These are phyloP conservation scores for Caenorhabditis angaria DNA, from an alignment of 2,888 invertebrate species.

Conservation along the genomic window DNA sequence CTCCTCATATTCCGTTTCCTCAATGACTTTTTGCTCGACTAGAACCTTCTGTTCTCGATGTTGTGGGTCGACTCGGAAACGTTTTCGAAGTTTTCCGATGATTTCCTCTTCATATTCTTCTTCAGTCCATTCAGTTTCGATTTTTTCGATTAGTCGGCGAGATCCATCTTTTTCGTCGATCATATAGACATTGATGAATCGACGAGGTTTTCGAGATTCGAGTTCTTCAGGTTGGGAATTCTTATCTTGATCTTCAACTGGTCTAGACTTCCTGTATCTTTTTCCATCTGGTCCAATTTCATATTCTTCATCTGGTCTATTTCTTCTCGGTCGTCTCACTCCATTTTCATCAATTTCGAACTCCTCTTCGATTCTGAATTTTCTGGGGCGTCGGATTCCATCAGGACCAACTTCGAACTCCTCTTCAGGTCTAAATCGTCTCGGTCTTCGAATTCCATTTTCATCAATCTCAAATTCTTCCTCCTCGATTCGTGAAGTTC, in stretches of 20 bases:
- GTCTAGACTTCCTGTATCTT: too few species aligned
- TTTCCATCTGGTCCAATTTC: too few species aligned
- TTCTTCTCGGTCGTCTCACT: conserved; percentile 12
- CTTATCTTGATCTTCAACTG: neutral
- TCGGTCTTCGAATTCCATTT: neutral
- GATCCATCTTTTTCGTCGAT: neutral
- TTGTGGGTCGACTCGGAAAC: neutral
- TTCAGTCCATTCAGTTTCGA: conserved; percentile 11
- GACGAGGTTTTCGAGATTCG: neutral
- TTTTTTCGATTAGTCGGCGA: neutral
- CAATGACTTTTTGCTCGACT: conserved; percentile 9
- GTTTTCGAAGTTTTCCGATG: neutral
- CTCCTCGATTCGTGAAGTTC: too few species aligned
- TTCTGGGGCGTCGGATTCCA: too few species aligned
- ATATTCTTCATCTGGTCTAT: conserved; percentile 11
- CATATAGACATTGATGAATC: neutral
- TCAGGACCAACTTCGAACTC: too few species aligned
- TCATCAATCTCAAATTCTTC: neutral
- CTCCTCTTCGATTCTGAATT: too few species aligned
- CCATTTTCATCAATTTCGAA: conserved; percentile 25
- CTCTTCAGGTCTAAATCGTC: too few species aligned
- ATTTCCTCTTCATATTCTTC: neutral
- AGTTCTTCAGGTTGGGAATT: too few species aligned
- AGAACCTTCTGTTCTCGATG: neutral
- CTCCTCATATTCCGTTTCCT: conserved; percentile 19